phyloP scores from a whole-genome alignment of 2,113 vertebrate genomes.

The Anarrhichthys ocellatus region DNA sequence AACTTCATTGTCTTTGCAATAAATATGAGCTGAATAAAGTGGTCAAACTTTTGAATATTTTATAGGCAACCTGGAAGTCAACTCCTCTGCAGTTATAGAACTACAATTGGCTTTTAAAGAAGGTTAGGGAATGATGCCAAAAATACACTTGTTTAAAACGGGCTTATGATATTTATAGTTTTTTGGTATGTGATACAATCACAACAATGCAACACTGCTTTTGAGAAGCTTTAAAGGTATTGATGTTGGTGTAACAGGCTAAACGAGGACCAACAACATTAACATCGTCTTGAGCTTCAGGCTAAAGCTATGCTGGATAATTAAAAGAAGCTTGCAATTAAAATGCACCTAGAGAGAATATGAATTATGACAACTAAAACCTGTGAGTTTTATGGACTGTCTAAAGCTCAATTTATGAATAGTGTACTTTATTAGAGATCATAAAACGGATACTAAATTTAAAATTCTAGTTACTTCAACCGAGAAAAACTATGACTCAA shows the following conservation, averaged over 20 bases:
- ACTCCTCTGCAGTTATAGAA: constrained; percentile 62
- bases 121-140: constrained; percentile 36
- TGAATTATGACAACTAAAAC: background rate
- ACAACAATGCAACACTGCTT: constrained; percentile 9
- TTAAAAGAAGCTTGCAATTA: background rate
- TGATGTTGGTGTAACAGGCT: background rate
- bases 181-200: constrained; percentile 28
- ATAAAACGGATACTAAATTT: background rate
- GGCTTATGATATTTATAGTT: constrained; percentile 33
- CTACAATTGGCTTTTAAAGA: constrained; percentile 47
- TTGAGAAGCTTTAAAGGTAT: constrained; percentile 8
- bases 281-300: constrained; percentile 18
- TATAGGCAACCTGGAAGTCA: constrained; percentile 76
- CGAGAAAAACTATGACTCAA: background rate
- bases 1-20: constrained; percentile 34
- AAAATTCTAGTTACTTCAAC: background rate
- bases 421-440: background rate
- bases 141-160: constrained; percentile 51
- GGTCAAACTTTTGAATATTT: constrained; percentile 77
- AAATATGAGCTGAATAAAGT: constrained; percentile 72
- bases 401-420: background rate
- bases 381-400: background rate
- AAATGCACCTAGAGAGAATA: background rate
- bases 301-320: background rate
- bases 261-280: background rate